Evolutionary conservation across 92 coral and sea anemone species (phyloP).

Genomic region (Parazoanthus swiftii): DNA sequence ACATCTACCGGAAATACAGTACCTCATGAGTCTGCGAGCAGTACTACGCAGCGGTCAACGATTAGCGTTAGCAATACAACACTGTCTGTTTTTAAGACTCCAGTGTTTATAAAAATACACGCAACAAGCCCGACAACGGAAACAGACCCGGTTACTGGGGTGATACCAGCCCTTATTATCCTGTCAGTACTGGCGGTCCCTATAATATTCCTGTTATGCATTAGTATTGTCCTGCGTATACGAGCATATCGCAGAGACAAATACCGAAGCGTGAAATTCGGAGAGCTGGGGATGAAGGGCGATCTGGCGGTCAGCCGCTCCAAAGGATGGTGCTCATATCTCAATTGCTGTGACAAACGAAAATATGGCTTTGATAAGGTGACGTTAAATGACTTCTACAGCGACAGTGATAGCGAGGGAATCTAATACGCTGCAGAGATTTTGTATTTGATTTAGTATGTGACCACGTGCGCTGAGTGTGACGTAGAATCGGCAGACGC

Average conservation of each 20-base stretch:
- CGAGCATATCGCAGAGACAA: constrained; percentile 81
- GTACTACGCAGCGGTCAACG: not conserved
- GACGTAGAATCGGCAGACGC: not conserved
- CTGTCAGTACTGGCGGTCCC: constrained; percentile 86
- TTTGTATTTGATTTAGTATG: not conserved
- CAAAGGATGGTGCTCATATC: constrained; percentile 82
- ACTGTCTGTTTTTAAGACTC: not conserved
- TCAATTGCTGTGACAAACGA: constrained; percentile 85
- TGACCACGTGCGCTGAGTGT: not conserved
- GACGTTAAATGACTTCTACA: constrained; percentile 80
- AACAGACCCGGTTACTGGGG: constrained; percentile 49
- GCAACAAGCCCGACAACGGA: constrained; percentile 32
- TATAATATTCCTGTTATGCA: constrained; percentile 71
- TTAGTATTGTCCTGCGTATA: constrained; percentile 73
- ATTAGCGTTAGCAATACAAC: not conserved
- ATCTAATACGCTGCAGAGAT: constrained; percentile 40
- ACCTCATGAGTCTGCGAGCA: not conserved
- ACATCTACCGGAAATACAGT: not conserved
- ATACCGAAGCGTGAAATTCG: constrained; percentile 51
- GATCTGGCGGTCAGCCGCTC: constrained; percentile 69
- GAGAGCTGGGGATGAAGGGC: constrained; percentile 47
- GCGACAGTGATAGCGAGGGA: constrained; percentile 91
- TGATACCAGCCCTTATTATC: constrained; percentile 78
- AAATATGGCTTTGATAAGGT: constrained; percentile 78
- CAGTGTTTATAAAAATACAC: constrained; percentile 21